Conservation (phyloP, 2,888 invertebrate species). For the Dorcus parallelipipedus region DNA sequence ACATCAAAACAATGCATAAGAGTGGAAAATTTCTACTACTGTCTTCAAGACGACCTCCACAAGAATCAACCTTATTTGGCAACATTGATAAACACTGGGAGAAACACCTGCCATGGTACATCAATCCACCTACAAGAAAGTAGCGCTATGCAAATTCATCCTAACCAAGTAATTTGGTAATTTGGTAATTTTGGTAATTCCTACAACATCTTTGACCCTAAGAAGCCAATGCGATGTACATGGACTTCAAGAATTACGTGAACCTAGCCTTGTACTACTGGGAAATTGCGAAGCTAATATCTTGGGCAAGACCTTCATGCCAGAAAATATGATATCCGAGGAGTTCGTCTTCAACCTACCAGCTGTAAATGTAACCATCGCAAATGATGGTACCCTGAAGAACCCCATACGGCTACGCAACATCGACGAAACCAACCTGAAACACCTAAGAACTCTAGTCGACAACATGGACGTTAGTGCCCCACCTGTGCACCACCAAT, state of each 20-base stretch:
- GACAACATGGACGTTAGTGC: too few species aligned
- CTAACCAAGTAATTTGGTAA: slow-evolving; percentile 1
- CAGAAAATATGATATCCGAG: not conserved
- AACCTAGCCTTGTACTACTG: not conserved
- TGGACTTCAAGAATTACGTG: not conserved
- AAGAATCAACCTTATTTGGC: not conserved
- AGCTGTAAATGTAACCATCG: too few species aligned
- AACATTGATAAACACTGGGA: not conserved
- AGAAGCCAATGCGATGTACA: not conserved
- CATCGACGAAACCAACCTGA: too few species aligned
- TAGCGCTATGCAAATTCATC: not conserved
- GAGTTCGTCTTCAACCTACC: not conserved
- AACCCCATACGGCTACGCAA: too few species aligned
- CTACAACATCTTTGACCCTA: not conserved
- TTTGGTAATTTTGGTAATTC: not conserved
- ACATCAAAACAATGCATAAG: not conserved
- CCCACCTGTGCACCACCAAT: too few species aligned
- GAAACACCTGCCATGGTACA: slow-evolving; percentile 1
- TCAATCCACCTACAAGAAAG: not conserved
- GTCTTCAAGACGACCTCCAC: not conserved
- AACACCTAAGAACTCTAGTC: too few species aligned
- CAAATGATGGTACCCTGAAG: too few species aligned
- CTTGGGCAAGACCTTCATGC: not conserved
- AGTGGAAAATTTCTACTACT: slow-evolving; percentile 1
- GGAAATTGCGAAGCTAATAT: not conserved